A percentile compares a stretch with the other conserved stretches of the same genome.
phyloP scores from a whole-genome alignment of 2,888 invertebrate species.

The Amphipoea oculea region DNA sequence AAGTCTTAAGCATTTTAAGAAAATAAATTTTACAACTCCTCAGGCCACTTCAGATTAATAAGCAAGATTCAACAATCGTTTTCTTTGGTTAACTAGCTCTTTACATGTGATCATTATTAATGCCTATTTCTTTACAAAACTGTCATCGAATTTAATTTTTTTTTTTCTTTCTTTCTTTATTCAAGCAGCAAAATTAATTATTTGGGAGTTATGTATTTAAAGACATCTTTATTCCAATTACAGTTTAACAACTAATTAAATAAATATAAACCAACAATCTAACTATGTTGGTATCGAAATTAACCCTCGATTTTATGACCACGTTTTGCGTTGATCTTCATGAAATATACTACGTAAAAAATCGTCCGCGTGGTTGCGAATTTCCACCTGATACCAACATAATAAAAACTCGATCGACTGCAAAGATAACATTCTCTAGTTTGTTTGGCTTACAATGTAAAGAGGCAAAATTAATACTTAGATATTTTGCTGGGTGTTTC shows the following conservation, averaged over 20 bases:
- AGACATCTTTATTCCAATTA: slow-evolving; percentile 12
- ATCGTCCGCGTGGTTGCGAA: not conserved
- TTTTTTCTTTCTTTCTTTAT: not conserved
- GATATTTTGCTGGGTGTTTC: slow-evolving; percentile 50
- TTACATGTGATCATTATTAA: not conserved
- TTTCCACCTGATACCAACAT: slow-evolving; percentile 22
- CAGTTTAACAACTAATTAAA: slow-evolving; percentile 37
- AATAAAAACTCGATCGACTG: slow-evolving; percentile 39
- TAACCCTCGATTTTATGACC: not conserved
- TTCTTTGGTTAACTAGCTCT: not conserved
- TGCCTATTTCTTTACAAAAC: not conserved
- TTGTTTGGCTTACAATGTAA: slow-evolving; percentile 38
- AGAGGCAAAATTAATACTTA: slow-evolving; percentile 20
- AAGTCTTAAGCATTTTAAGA: not conserved
- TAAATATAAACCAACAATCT: slow-evolving; percentile 12
- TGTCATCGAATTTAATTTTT: not conserved
- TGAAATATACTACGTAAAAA: not conserved
- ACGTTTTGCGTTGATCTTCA: not conserved
- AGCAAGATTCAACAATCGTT: not conserved
- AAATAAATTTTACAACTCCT: not conserved
- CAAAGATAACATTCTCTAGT: slow-evolving; percentile 51
- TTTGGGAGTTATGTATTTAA: not conserved
- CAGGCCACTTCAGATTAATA: not conserved
- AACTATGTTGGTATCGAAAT: slow-evolving; percentile 19
- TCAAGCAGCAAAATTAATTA: not conserved